Evolutionary conservation across 2,113 vertebrate genomes (phyloP).

Genomic region (Dasyurus viverrinus): DNA sequence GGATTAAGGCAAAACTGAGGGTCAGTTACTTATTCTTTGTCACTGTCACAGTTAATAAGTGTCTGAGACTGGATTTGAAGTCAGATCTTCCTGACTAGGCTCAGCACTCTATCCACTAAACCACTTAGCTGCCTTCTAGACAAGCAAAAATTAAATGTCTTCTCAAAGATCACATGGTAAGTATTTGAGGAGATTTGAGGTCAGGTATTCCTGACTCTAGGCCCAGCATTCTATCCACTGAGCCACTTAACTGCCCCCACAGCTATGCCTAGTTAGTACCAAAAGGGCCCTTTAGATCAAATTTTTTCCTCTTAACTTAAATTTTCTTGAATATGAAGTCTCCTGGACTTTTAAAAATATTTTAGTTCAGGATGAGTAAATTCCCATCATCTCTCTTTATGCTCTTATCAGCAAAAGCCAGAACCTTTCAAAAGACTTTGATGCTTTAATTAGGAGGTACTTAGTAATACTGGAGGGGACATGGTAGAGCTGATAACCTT

Average conservation of each 20-base stretch:
- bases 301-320: not conserved
- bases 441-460: no score
- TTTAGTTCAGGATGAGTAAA: not conserved
- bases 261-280: not conserved
- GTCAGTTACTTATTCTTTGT: not conserved
- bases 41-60: no score
- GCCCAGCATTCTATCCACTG: not conserved
- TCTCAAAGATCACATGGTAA: not conserved
- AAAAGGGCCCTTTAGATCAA: not conserved
- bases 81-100: no score
- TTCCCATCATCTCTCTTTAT: not conserved
- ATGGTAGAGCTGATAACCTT: no score
- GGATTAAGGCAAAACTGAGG: not conserved
- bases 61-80: no score
- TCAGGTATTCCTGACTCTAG: not conserved
- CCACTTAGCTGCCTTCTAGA: no score
- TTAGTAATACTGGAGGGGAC: no score
- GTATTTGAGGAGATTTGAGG: not conserved
- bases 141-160: no score
- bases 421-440: no score
- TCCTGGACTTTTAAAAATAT: not conserved
- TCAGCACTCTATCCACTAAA: no score
- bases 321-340: not conserved
- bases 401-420: not conserved
- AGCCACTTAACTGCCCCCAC: not conserved